These are phyloP conservation scores for Gallinago media DNA, from an alignment of 2,113 vertebrate species.

Conservation along the genomic window DNA sequence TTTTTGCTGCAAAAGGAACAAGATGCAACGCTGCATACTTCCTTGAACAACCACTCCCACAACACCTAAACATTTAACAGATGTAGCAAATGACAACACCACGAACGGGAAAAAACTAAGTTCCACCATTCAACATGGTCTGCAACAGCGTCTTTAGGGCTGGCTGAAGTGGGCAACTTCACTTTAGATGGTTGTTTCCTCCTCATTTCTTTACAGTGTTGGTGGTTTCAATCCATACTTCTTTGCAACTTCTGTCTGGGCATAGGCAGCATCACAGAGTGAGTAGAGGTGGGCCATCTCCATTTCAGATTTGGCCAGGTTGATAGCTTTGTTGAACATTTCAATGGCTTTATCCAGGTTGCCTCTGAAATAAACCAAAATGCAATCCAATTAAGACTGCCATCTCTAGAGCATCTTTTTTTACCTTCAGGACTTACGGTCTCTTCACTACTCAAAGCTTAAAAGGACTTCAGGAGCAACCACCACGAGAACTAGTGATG, in stretches of 20 bases:
- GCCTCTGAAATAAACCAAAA: slow-evolving; percentile 83
- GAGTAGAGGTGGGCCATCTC: slow-evolving; percentile 99
- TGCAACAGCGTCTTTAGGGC: slow-evolving; percentile 75
- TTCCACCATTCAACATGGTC: slow-evolving; percentile 78
- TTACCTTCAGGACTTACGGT: neutral
- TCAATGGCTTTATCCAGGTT: slow-evolving; percentile 99
- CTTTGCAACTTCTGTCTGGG: slow-evolving; percentile 97
- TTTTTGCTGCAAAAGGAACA: slow-evolving; percentile 69
- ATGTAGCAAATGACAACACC: slow-evolving; percentile 78
- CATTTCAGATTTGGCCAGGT: slow-evolving; percentile 99
- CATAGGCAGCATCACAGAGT: slow-evolving; percentile 96
- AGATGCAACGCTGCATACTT: slow-evolving; percentile 66
- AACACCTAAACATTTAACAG: slow-evolving; percentile 78
- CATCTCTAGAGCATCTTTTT: neutral
- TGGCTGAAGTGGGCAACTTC: slow-evolving; percentile 72
- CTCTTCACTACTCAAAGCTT: neutral
- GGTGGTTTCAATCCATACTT: slow-evolving; percentile 99
- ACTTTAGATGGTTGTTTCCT: slow-evolving; percentile 70
- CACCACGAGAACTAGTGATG: neutral
- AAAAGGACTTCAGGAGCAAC: neutral
- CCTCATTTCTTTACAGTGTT: slow-evolving; percentile 86
- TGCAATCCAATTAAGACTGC: neutral
- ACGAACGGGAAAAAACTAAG: slow-evolving; percentile 72
- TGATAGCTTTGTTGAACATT: slow-evolving; percentile 99
- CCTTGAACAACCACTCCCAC: slow-evolving; percentile 75